Conservation (phyloP, 2,888 invertebrate genomes). For the Drosophila nr. fundita region DNA sequence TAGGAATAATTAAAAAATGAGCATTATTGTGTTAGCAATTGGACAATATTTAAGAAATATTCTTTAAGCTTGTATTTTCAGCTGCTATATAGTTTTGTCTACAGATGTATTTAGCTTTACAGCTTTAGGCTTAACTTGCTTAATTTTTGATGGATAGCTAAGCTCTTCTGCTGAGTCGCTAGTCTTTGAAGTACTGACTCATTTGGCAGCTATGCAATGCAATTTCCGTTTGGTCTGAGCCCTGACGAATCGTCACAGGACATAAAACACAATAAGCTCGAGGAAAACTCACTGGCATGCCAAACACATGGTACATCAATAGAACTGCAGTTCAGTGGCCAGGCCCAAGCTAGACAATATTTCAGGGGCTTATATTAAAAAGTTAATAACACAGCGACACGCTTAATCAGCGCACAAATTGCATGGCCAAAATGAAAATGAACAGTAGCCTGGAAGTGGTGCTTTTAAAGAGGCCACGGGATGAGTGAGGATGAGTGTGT, state of each 20-base stretch:
- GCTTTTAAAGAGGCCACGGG: neutral
- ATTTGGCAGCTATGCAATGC: constrained; percentile 46
- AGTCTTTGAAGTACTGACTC: constrained; percentile 50
- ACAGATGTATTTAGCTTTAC: neutral
- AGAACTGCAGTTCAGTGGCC: constrained; percentile 16
- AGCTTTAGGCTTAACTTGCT: neutral
- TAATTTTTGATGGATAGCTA: constrained; percentile 4
- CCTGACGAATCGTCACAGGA: constrained; percentile 61
- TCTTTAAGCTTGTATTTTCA: neutral
- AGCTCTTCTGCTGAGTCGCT: neutral
- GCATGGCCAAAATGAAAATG: constrained; percentile 42
- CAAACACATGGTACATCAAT: constrained; percentile 53
- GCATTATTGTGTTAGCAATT: neutral
- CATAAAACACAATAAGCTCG: constrained; percentile 45
- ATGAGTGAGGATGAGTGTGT: neutral
- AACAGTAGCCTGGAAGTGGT: constrained; percentile 37
- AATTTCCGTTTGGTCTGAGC: constrained; percentile 56
- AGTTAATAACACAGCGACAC: constrained; percentile 76
- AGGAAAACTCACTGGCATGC: constrained; percentile 20
- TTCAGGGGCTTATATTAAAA: constrained; percentile 64
- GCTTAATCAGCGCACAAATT: constrained; percentile 74
- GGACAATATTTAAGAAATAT: neutral
- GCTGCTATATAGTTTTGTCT: neutral
- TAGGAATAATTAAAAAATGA: too few species aligned
- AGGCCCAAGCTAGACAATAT: constrained; percentile 53